These are phyloP conservation scores for Spheniscus humboldti DNA, from an alignment of 2,797 vertebrate species.

Conservation along the genomic window DNA sequence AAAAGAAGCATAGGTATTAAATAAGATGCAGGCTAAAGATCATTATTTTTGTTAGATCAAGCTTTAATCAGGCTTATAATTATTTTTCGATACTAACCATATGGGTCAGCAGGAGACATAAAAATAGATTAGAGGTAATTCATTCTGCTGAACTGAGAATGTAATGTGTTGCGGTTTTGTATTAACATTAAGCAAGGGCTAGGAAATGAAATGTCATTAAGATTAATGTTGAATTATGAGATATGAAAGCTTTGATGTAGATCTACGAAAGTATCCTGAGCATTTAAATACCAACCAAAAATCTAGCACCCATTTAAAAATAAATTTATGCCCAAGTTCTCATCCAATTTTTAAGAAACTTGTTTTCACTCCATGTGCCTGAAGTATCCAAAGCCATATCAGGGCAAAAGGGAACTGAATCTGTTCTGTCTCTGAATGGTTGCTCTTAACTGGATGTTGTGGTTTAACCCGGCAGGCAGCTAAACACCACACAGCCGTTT, in stretches of 20 bases:
- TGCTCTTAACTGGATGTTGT: not conserved
- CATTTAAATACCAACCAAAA: not conserved
- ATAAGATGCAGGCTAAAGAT: not conserved
- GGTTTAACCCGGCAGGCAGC: no score
- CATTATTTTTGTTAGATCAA: not conserved
- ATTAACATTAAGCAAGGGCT: conserved; percentile 8
- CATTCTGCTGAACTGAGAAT: not conserved
- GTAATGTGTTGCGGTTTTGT: not conserved
- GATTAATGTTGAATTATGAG: conserved; percentile 12
- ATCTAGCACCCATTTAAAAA: not conserved
- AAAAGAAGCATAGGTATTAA: not conserved
- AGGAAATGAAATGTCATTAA: conserved; percentile 6
- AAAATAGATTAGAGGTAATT: conserved; percentile 19
- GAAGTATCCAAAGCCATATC: not conserved
- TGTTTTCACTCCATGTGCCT: not conserved
- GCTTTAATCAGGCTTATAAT: conserved; percentile 54
- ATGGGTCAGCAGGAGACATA: conserved; percentile 11
- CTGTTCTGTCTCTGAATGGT: not conserved
- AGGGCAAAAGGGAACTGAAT: not conserved
- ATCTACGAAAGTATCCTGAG: not conserved
- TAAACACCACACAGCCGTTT: no score
- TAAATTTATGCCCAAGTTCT: not conserved
- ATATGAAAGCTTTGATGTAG: not conserved
- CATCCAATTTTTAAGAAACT: not conserved
- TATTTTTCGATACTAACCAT: conserved; percentile 41